Evolutionary conservation across 2,888 invertebrate genomes (phyloP), one percentile per base, ranked within the genome.

Genomic region (Entomobrya proxima): DNA sequence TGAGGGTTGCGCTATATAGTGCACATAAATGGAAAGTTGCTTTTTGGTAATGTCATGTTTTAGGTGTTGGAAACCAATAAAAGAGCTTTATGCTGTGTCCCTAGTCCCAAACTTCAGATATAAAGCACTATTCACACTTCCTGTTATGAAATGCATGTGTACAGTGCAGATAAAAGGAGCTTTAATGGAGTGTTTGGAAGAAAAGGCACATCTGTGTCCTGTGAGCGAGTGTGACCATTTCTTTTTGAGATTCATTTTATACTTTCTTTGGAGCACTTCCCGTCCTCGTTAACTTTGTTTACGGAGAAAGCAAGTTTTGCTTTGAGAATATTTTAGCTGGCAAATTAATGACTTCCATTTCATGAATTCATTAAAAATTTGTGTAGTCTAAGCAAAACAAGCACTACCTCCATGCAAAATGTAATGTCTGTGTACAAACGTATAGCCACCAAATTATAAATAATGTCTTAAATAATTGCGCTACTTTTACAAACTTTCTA

Each of bases 271-370:
- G 15, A 47, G 15, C 47, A 47, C 47, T 47, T 47, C n/a, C 5
- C 47, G n/a, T 52, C 24, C 24, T 21, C 2, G 2, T 52, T 11
- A 52, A 52, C 52, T 27, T 47, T 55, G 27, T 55, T 55, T 27
- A 55, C 55, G 55, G n/a, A 47, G 61, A 61, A 61, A 61, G 32
- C 30, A 32, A n/a, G 11, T 61, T 61, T 61, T 61, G n/a, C n/a
- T n/a, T n/a, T 3, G 13, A 24, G 58, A 27, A 58, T 58, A 11
- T 32, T 11, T 61, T 32, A n/a, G 61, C 9, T 30, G 32, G 13
- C 32, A 32, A 61, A 61, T 32, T 52, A 52, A 32, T 32, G 61
- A 15, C n/a, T 30, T 27, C 21, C 61, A 61, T 61, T 27, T 32
- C 61, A 61, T 61, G 61, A 61, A 30, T 61, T 32, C 61, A 61